These are phyloP conservation scores for Notodonta dromedarius DNA, from an alignment of 2,888 invertebrate species.

Conservation along the genomic window DNA sequence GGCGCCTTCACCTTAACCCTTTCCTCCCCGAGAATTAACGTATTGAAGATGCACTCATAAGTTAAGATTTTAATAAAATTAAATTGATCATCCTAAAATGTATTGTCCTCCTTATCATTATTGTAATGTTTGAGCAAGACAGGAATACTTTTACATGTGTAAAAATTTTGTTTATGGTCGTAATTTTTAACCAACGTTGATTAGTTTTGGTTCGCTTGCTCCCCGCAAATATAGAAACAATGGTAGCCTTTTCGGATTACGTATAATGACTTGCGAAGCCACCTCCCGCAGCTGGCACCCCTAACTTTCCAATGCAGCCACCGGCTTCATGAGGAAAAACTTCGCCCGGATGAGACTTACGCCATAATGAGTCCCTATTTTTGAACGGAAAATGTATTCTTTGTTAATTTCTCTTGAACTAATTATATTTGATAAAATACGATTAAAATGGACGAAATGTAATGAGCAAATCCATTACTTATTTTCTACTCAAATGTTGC, in stretches of 20 bases:
- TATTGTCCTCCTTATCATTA: no score
- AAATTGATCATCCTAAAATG: no score
- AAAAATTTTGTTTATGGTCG: background rate
- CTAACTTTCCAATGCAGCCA: conserved; percentile 62
- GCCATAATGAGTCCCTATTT: conserved; percentile 60
- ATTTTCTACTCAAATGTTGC: no score
- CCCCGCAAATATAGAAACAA: conserved; percentile 13
- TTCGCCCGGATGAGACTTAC: conserved; percentile 60
- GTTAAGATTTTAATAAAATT: no score
- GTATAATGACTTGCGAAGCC: conserved; percentile 77
- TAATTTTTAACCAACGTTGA: background rate
- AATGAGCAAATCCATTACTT: no score
- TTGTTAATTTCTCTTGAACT: conserved; percentile 18
- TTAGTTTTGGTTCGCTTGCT: conserved; percentile 4
- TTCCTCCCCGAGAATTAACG: no score
- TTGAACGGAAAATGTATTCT: conserved; percentile 33
- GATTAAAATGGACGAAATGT: no score
- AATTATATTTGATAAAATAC: background rate
- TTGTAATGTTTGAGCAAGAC: no score
- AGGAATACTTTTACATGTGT: no score
- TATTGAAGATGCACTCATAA: no score
- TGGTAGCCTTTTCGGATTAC: conserved; percentile 58
- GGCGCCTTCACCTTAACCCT: no score
- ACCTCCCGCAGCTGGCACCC: conserved; percentile 58
- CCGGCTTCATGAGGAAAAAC: conserved; percentile 61